These are phyloP conservation scores for Corapipo altera DNA, from an alignment of 2,113 vertebrate genomes.

Conservation along the genomic window DNA sequence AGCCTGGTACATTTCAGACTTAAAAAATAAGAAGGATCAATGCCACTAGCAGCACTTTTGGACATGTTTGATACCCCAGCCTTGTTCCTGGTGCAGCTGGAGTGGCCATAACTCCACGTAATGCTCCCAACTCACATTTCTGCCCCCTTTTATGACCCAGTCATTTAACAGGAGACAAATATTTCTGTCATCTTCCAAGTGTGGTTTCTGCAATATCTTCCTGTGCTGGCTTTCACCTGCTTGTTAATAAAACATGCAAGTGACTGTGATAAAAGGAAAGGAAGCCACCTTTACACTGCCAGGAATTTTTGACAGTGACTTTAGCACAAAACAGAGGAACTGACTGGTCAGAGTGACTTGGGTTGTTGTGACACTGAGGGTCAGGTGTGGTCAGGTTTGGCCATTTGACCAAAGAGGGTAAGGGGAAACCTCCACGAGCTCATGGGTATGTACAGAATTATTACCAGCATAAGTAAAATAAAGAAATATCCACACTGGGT, in stretches of 20 bases:
- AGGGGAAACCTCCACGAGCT: neutral
- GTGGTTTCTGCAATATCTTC: neutral
- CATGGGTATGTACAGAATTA: neutral
- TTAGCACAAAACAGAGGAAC: neutral
- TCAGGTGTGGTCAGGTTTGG: rapidly evolving
- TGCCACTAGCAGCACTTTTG: neutral
- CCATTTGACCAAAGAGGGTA: neutral
- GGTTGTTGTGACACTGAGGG: neutral
- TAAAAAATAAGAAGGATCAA: neutral
- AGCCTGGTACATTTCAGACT: neutral
- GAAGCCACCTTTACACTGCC: neutral
- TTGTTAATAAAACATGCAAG: neutral
- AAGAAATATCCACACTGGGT: neutral
- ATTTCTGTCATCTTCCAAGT: neutral
- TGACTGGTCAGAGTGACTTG: neutral
- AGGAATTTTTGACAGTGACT: neutral
- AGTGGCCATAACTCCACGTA: neutral
- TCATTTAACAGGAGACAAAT: neutral
- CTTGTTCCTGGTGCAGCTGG: neutral
- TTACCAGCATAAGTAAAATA: neutral
- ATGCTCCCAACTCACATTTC: neutral
- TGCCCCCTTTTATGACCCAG: neutral
- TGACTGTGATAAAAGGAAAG: neutral
- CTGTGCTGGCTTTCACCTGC: neutral
- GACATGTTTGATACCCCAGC: neutral